These are phyloP conservation scores for Chironomus tentans DNA, from an alignment of 2,888 invertebrate genomes.

Conservation along the genomic window DNA sequence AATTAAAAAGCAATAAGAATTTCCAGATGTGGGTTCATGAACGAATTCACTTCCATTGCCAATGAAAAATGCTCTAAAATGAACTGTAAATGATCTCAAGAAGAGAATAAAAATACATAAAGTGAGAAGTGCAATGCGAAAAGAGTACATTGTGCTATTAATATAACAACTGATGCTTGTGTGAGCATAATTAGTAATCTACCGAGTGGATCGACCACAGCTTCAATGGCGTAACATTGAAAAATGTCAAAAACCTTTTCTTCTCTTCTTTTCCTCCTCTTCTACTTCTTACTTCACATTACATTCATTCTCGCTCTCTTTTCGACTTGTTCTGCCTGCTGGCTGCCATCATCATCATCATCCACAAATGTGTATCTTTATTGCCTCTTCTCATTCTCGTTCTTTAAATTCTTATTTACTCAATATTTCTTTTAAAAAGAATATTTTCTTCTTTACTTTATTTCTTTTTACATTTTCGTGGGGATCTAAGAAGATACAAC, in stretches of 20 bases:
- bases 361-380: neutral
- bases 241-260: constrained; percentile 26
- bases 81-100: neutral
- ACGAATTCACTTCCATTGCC: neutral
- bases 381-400: neutral
- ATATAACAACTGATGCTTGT: neutral
- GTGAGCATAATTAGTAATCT: constrained; percentile 6
- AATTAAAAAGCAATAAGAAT: constrained; percentile 8
- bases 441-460: neutral
- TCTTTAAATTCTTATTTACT: neutral
- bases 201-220: neutral
- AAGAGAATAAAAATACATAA: neutral
- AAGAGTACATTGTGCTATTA: neutral
- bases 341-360: constrained; percentile 22
- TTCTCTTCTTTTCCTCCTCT: constrained; percentile 3
- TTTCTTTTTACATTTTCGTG: neutral
- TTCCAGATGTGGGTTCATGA: constrained; percentile 15
- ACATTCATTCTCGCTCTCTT: neutral
- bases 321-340: neutral
- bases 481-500: neutral
- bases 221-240: constrained; percentile 22
- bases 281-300: neutral
- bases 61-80: too few species aligned
- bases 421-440: neutral
- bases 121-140: neutral